Evolutionary conservation across 2,113 vertebrate genomes (phyloP), one percentile per base, ranked within the genome.

Genomic region (Anguilla japonica): DNA sequence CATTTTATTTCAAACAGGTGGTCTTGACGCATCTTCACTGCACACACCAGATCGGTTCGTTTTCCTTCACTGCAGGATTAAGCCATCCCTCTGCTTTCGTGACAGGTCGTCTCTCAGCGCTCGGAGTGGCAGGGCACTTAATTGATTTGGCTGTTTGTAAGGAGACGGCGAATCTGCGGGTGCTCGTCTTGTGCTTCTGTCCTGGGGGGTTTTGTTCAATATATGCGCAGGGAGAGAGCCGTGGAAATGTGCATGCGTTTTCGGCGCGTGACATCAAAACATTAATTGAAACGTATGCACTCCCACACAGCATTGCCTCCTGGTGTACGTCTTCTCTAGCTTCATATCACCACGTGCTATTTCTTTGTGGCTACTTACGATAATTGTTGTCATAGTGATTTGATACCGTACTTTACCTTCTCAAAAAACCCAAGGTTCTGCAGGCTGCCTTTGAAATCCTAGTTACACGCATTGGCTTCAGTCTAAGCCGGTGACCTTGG

Each of bases 111-210:
- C 43, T 46, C 67, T 29, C n/a, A 1, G 18, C n/a, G 4, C 75
- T 78, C 60, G n/a, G 87, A 88, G 46, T 89, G 84, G 67, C 87
- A 79, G 3, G 9, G 39, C 56, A 46, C 67, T 87, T 88, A 87
- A 89, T 84, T 86, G 84, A 87, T 81, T 43, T 53, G 20, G 81
- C 78, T 79, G 40, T 67, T 57, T 57, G 18, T 82, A 41, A 75
- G 20, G 13, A 80, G 87, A 80, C 82, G 22, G 84, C 78, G 82
- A 86, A 83, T 87, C 56, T 46, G 75, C 29, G 81, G 43, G 83
- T 26, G 46, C 82, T 84, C 40, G 80, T 82, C 15, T 83, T 46
- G 71, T 84, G 85, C 29, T 5, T 82, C 84, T 63, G 57, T 63
- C 53, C 20, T 5, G 3, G 53, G 56, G 82, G 34, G 57, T 83